Evolutionary conservation across 2,797 vertebrate species (phyloP), one percentile per base, ranked within the genome.

Genomic region (Danio albolineatus): DNA sequence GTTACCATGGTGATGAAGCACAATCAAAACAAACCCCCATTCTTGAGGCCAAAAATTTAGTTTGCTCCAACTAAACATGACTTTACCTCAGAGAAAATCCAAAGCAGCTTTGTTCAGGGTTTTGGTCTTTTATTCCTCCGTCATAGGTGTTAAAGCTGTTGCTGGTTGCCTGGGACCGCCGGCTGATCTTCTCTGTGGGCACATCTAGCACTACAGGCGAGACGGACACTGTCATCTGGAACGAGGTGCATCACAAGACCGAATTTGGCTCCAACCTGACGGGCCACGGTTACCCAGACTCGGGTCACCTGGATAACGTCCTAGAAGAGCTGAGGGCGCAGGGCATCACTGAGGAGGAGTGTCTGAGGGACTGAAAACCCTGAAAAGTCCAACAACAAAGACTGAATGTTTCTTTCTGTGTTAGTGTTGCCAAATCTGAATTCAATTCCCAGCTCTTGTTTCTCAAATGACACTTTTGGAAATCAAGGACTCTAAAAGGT

Each of bases 221-320:
- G 91, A 96, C 96, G 0, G 97, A 98, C 78, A 98, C 97, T 0
- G 97, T 98, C 84, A 96, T 98, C 90, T 98, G 97, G 97, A 98
- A 98, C 0, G 97, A 98, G 90, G 96, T 98, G 85, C 97, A 98
- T 89, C 97, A 98, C 93, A 98, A 98, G 90, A 98, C 97, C 0
- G 97, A 98, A 87, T 98, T 98, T 0, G 97, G 97, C 85, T 98
- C 97, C 81, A 98, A 98, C 86, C 94, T 98, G 86, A 98, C 97
- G 0, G 97, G 97, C 85, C 97, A 98, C 0, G 97, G 97, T 79
- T 98, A 96, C 90, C 97, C 97, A 0, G 97, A 98, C 77, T 93
- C 94, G 19, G 96, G 97, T 60, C 97, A 98, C 90, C 85, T 98
- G 91, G 97, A 98, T 91, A 98, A 98, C n/a, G 97, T 98, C 60